A percentile compares a stretch with the other conserved stretches of the same genome.
Evolutionary conservation across 2,888 invertebrate species (phyloP).

Genomic region (Chymomyza fuscimana): DNA sequence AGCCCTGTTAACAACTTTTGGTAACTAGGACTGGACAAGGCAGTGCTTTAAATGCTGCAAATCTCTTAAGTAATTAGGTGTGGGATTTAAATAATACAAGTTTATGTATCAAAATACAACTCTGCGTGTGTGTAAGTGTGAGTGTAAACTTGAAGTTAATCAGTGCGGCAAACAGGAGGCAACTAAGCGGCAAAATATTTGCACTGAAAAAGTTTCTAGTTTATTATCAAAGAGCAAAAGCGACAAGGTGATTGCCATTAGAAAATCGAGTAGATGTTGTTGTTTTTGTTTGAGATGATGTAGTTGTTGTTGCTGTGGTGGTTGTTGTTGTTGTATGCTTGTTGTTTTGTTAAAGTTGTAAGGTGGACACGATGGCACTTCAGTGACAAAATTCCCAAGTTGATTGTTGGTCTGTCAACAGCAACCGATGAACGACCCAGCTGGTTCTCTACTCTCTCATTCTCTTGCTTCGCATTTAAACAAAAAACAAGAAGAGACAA

Average conservation of each 20-base stretch:
- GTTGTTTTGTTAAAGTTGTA: slow-evolving; percentile 56
- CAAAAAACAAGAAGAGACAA: slow-evolving; percentile 56
- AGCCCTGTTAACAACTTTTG: neutral
- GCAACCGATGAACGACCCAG: slow-evolving; percentile 14
- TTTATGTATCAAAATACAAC: neutral
- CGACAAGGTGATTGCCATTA: slow-evolving; percentile 57
- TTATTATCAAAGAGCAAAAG: slow-evolving; percentile 51
- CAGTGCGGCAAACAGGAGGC: slow-evolving; percentile 69
- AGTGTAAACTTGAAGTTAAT: slow-evolving; percentile 62
- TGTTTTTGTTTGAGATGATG: neutral
- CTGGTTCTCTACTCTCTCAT: slow-evolving; percentile 19
- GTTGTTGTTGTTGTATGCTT: slow-evolving; percentile 18
- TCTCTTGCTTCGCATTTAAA: slow-evolving; percentile 44
- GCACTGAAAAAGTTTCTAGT: slow-evolving; percentile 49
- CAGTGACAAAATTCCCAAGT: slow-evolving; percentile 73
- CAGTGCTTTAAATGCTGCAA: slow-evolving; percentile 30
- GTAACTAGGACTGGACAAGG: neutral
- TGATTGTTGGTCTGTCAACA: slow-evolving; percentile 75
- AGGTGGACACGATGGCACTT: slow-evolving; percentile 66
- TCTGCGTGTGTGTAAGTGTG: slow-evolving; percentile 25
- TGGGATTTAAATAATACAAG: slow-evolving; percentile 16
- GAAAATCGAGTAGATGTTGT: slow-evolving; percentile 57
- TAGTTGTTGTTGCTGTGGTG: slow-evolving; percentile 18
- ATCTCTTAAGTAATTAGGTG: slow-evolving; percentile 67
- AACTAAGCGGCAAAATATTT: slow-evolving; percentile 73